Evolutionary conservation across 1,140 invertebrate species (phyloP), one percentile per base, ranked within the genome.

Genomic region (Metaphire vulgaris): DNA sequence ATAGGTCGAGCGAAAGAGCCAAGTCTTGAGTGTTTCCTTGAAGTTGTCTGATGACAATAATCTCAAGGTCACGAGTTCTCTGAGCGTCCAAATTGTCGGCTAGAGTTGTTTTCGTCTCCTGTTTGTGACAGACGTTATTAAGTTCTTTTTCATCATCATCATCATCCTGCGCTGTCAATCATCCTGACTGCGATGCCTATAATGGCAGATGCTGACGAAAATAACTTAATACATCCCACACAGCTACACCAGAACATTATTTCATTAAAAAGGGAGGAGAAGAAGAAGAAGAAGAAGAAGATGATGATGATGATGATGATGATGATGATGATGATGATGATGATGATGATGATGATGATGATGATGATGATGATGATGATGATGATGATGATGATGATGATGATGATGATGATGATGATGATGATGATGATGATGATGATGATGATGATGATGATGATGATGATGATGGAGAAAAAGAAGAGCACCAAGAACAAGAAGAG

Each of bases 281-380:
- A 56, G 41, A 56, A 12, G 41, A 56, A 6, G 6, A 56, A 12
- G 41, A 6, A 6, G 41, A 56, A 12, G 41, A 56, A 12, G 41
- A 56, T 56, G 41, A 56, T 56, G 41, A 56, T 21, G 41, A 56
- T 56, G 41, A 56, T 56, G 21, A 56, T 56, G 41, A 56, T 21
- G 41, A 56, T 56, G 41, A 56, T 56, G 41, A 56, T 56, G 41
- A 56, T 56, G 41, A 56, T 56, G 41, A 56, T 56, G 41, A 56
- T 21, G 41, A 56, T 56, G 41, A 56, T 56, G 41, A 56, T 56
- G 41, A 56, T 56, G 41, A 56, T 56, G 41, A 56, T 56, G 41
- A 56, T 56, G 41, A 56, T 56, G 41, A 56, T 56, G 41, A 56
- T 56, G 41, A 56, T 56, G 41, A 56, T 56, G 41, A 56, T 56